Percentiles rank a stretch among this genome's conserved stretches.
Evolutionary conservation across 2,888 invertebrate species (phyloP).

Genomic region (Nezara viridula): DNA sequence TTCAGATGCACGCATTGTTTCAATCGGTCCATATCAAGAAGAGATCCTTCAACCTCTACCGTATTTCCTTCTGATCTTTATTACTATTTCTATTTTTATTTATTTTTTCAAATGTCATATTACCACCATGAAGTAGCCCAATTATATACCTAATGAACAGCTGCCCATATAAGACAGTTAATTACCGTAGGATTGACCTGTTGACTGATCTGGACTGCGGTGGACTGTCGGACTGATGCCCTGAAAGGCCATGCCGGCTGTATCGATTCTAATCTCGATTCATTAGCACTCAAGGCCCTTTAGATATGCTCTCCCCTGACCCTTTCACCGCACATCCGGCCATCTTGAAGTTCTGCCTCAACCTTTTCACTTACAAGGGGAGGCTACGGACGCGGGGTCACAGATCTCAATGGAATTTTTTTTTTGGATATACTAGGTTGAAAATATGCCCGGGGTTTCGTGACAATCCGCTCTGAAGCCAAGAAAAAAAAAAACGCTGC

Average conservation of each 20-base stretch:
- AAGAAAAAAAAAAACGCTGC: too few relatives aligned
- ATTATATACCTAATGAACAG: not conserved
- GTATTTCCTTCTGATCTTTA: not conserved
- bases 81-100: not conserved
- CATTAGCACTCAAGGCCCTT: slow-evolving; percentile 20
- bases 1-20: too few relatives aligned
- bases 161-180: not conserved
- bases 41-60: not conserved
- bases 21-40: not conserved
- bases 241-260: not conserved
- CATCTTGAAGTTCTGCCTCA: not conserved
- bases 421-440: too few relatives aligned
- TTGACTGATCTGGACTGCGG: not conserved
- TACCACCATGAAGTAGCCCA: not conserved
- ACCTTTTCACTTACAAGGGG: too few relatives aligned
- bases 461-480: too few relatives aligned
- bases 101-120: not conserved
- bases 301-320: slow-evolving; percentile 36
- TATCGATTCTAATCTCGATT: slow-evolving; percentile 30
- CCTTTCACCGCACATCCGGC: slow-evolving; percentile 40
- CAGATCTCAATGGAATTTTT: too few relatives aligned
- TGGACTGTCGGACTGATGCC: not conserved
- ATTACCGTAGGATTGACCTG: not conserved
- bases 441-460: too few relatives aligned
- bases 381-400: too few relatives aligned